A percentile compares a stretch with the other conserved stretches of the same genome.
phyloP scores from a whole-genome alignment of 2,113 vertebrate genomes.

The Recurvirostra avosetta region DNA sequence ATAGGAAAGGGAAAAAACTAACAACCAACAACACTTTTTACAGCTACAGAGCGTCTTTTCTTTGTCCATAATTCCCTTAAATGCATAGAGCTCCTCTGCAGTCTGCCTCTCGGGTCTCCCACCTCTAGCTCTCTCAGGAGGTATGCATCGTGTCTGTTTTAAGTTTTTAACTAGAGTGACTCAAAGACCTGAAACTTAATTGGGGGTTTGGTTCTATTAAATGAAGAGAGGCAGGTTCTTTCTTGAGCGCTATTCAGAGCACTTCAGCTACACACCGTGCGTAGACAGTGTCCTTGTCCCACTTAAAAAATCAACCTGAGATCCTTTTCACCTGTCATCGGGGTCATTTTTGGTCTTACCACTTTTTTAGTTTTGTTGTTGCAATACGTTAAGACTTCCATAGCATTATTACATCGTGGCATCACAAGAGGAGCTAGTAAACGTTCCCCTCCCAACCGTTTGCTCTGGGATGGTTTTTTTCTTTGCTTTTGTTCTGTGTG shows the following conservation, averaged over 20 bases:
- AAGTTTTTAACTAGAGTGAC: not conserved
- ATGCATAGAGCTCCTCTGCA: not conserved
- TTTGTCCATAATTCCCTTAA: not conserved
- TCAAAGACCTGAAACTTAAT: not conserved
- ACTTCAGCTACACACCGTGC: accelerated
- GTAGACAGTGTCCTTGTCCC: not conserved
- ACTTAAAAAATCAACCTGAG: not conserved
- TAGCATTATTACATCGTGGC: accelerated
- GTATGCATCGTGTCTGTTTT: not conserved
- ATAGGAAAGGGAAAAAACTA: not conserved
- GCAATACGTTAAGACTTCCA: not conserved
- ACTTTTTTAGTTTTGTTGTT: not conserved
- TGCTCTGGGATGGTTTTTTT: not conserved
- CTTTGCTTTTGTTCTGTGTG: not conserved
- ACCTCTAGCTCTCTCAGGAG: not conserved
- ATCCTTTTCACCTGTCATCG: not conserved
- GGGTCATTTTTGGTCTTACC: not conserved
- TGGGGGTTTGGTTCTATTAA: not conserved
- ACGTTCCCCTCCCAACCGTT: not conserved
- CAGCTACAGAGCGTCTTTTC: not conserved
- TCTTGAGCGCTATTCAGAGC: not conserved
- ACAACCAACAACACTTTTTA: not conserved
- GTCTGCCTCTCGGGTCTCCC: not conserved
- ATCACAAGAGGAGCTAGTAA: not conserved
- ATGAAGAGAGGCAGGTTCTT: not conserved